Conservation (phyloP, 2,888 invertebrate species). For the Melinaea menophilus region DNA sequence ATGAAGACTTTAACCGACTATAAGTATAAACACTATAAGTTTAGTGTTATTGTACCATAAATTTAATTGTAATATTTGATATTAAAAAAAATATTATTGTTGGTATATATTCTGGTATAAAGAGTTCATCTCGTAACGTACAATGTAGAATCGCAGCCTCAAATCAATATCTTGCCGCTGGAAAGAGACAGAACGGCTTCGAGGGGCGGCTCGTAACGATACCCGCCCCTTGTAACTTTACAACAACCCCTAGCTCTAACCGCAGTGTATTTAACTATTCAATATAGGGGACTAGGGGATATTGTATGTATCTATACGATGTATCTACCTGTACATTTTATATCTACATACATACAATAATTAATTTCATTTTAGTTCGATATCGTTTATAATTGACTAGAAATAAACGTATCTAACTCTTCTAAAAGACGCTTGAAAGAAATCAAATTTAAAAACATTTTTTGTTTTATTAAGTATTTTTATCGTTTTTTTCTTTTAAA, state of each 20-base stretch:
- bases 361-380: background rate
- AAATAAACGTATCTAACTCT: no score
- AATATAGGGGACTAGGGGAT: constrained; percentile 37
- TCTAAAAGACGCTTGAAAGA: no score
- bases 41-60: no score
- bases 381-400: no score
- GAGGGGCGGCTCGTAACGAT: constrained; percentile 42
- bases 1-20: no score
- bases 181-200: constrained; percentile 47
- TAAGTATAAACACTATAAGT: no score
- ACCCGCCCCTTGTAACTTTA: constrained; percentile 33
- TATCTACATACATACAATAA: background rate
- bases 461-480: no score
- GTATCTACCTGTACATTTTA: constrained; percentile 17
- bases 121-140: constrained; percentile 40
- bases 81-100: background rate
- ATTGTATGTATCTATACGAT: constrained; percentile 10
- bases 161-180: constrained; percentile 56
- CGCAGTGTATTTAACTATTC: constrained; percentile 39
- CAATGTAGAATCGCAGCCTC: constrained; percentile 33
- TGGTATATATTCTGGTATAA: constrained; percentile 8
- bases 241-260: constrained; percentile 40
- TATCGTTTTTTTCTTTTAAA: no score
- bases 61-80: no score
- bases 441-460: no score